phyloP scores from a whole-genome alignment of 1,140 invertebrate genomes.

The Leptinotarsa lineolata region DNA sequence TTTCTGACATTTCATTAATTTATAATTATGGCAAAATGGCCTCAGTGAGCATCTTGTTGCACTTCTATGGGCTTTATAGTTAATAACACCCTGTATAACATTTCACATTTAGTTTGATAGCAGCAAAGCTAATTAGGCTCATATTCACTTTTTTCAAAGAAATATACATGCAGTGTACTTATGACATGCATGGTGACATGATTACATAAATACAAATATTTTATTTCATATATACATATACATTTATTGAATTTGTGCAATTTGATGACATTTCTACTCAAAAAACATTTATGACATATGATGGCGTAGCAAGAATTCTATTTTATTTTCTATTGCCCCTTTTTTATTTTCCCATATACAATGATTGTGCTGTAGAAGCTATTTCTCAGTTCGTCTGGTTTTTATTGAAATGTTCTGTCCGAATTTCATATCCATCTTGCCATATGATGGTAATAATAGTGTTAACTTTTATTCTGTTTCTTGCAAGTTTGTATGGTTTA shows the following conservation, averaged over 20 bases:
- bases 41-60: constrained; percentile 5
- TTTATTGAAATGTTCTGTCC: constrained; percentile 45
- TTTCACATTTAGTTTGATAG: constrained; percentile 49
- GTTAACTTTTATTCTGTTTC: not conserved
- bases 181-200: constrained; percentile 45
- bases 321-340: constrained; percentile 25
- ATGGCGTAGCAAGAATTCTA: constrained; percentile 50
- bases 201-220: constrained; percentile 39
- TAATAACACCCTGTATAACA: constrained; percentile 43
- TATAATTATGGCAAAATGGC: not conserved
- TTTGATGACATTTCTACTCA: constrained; percentile 48
- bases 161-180: constrained; percentile 40
- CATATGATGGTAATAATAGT: not conserved
- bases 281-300: constrained; percentile 50
- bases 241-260: constrained; percentile 47
- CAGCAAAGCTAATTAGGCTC: constrained; percentile 51
- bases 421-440: constrained; percentile 50
- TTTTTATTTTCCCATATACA: constrained; percentile 40
- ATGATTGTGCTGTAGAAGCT: constrained; percentile 53
- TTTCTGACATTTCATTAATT: too few species aligned
- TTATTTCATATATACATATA: constrained; percentile 41
- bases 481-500: too few species aligned
- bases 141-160: constrained; percentile 27
- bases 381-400: constrained; percentile 45
- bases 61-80: constrained; percentile 48